Percentiles rank a stretch among this genome's conserved stretches.
phyloP scores from a whole-genome alignment of 2,113 vertebrate genomes.

The Caloenas nicobarica region DNA sequence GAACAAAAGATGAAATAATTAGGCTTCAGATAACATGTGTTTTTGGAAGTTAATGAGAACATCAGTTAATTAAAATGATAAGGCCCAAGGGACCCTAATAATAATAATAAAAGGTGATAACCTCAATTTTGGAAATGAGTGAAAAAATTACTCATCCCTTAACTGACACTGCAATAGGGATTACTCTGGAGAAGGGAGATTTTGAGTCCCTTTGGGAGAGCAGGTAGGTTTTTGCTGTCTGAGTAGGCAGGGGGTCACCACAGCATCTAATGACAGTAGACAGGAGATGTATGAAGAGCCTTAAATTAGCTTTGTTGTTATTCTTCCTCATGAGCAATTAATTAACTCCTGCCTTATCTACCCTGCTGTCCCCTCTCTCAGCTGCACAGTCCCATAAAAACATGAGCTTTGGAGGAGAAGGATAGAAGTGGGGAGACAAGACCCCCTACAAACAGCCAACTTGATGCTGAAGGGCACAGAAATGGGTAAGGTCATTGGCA shows the following conservation, averaged over 20 bases:
- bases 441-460: not conserved
- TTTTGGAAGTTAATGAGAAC: not conserved
- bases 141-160: not conserved
- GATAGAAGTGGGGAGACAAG: not conserved
- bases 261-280: not conserved
- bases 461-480: not conserved
- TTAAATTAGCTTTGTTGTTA: not conserved
- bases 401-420: not conserved
- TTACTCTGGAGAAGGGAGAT: not conserved
- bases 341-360: not conserved
- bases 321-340: not conserved
- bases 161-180: not conserved
- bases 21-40: not conserved
- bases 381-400: not conserved
- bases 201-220: not conserved
- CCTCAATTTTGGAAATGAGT: not conserved
- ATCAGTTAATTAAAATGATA: not conserved
- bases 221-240: not conserved
- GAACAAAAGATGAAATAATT: not conserved
- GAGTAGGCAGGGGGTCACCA: not conserved
- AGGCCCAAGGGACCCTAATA: not conserved
- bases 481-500: not conserved
- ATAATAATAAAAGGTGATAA: not conserved
- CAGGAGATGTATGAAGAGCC: not conserved
- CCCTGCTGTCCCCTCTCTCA: not conserved